Percentiles rank a stretch among this genome's conserved stretches.
phyloP scores from a whole-genome alignment of 2,888 invertebrate species.

The Ichneumon xanthorius region DNA sequence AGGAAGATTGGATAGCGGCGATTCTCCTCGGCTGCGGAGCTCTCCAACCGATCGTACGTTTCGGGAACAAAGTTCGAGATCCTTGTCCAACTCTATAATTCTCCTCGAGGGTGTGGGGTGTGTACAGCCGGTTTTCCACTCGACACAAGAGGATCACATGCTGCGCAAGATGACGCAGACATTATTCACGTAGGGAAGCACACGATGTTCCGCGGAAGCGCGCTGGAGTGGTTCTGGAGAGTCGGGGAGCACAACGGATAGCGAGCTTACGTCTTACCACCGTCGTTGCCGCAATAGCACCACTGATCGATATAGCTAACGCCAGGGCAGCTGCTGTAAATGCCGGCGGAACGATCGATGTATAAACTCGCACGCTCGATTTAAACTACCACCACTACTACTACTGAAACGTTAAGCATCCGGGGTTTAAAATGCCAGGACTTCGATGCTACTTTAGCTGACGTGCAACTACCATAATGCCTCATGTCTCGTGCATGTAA shows the following conservation, averaged over 20 bases:
- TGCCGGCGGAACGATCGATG: neutral
- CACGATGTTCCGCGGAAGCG: conserved; percentile 61
- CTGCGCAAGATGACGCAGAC: conserved; percentile 68
- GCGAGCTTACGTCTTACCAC: conserved; percentile 10
- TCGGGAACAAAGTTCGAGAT: conserved; percentile 58
- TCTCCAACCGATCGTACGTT: conserved; percentile 21
- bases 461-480: neutral
- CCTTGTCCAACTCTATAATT: conserved; percentile 45
- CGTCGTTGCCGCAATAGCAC: conserved; percentile 29
- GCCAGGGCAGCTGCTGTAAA: conserved; percentile 54
- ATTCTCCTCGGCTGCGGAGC: neutral
- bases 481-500: neutral
- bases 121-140: conserved; percentile 36
- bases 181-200: conserved; percentile 66
- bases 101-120: neutral
- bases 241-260: conserved; percentile 45
- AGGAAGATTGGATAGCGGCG: no score
- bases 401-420: neutral
- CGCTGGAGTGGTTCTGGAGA: conserved; percentile 51
- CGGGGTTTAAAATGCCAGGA: neutral
- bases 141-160: conserved; percentile 66
- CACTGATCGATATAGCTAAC: conserved; percentile 53
- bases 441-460: neutral
- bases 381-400: neutral
- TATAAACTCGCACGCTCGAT: neutral